Evolutionary conservation across 2,113 vertebrate species (phyloP).

Genomic region (Rhynchopsitta pachyrhyncha): DNA sequence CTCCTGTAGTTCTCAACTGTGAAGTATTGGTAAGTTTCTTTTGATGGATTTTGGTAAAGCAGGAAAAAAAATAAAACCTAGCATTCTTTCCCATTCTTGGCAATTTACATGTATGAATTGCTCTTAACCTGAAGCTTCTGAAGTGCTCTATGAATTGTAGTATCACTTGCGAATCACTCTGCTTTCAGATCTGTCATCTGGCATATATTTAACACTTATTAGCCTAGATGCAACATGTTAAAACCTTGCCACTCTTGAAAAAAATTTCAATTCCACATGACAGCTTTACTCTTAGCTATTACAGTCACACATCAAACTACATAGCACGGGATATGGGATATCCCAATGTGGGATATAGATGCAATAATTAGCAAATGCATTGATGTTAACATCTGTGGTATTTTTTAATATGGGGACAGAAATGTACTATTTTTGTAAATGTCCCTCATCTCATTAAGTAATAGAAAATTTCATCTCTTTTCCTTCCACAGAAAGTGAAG

Average conservation of each 20-base stretch:
- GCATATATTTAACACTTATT: neutral
- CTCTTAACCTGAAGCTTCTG: neutral
- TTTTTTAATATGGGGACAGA: neutral
- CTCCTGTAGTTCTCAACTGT: neutral
- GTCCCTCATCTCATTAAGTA: neutral
- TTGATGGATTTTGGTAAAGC: neutral
- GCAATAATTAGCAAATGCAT: neutral
- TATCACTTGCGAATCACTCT: neutral
- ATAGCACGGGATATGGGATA: accelerated
- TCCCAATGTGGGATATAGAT: accelerated
- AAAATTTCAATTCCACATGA: neutral
- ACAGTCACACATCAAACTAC: neutral
- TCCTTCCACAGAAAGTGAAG: neutral
- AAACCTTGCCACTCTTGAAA: neutral
- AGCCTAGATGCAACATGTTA: neutral
- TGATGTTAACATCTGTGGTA: neutral
- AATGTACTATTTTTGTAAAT: neutral
- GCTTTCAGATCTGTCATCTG: neutral
- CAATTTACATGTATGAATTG: neutral
- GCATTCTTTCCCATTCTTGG: neutral
- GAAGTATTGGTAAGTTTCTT: neutral
- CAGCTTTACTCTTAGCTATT: neutral
- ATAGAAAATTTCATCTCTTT: neutral
- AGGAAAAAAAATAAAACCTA: neutral
- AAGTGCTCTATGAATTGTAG: neutral